Conservation (phyloP, 2,888 invertebrate genomes). For the Latheticus oryzae region DNA sequence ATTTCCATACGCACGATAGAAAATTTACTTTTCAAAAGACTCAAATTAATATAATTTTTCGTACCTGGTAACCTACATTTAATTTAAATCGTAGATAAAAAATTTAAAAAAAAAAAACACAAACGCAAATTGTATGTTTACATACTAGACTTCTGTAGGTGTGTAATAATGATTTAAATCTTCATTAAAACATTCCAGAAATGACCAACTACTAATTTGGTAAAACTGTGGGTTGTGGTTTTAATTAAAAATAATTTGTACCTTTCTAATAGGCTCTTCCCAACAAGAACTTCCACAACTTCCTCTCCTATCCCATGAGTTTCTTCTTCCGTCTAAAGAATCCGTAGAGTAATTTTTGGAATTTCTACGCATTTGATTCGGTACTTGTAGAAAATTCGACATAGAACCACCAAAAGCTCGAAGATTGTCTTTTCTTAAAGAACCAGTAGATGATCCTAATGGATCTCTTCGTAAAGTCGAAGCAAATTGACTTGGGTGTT, state of each 20-base stretch:
- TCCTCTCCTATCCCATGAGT: constrained; percentile 77
- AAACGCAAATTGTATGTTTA: too few species aligned
- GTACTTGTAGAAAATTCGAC: constrained; percentile 62
- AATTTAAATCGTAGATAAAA: too few species aligned
- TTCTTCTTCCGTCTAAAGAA: constrained; percentile 76
- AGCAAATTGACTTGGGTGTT: constrained; percentile 80
- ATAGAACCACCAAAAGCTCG: constrained; percentile 56
- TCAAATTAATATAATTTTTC: too few species aligned
- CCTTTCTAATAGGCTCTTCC: constrained; percentile 70
- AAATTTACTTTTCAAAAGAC: too few species aligned
- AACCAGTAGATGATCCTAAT: constrained; percentile 57
- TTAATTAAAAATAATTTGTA: too few species aligned
- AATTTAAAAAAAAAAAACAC: too few species aligned
- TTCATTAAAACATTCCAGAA: constrained; percentile 15
- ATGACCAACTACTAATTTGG: constrained; percentile 10
- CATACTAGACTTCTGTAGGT: too few species aligned
- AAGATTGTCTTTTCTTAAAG: constrained; percentile 60
- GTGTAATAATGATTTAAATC: constrained; percentile 1
- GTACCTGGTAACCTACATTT: too few species aligned
- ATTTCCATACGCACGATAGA: too few species aligned
- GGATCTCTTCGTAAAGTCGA: constrained; percentile 73
- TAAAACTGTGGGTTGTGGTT: too few species aligned
- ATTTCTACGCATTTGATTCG: constrained; percentile 69
- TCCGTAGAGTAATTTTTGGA: constrained; percentile 74
- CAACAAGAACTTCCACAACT: constrained; percentile 72